Evolutionary conservation across 2,888 invertebrate species (phyloP).

Genomic region (Andricus curvator): DNA sequence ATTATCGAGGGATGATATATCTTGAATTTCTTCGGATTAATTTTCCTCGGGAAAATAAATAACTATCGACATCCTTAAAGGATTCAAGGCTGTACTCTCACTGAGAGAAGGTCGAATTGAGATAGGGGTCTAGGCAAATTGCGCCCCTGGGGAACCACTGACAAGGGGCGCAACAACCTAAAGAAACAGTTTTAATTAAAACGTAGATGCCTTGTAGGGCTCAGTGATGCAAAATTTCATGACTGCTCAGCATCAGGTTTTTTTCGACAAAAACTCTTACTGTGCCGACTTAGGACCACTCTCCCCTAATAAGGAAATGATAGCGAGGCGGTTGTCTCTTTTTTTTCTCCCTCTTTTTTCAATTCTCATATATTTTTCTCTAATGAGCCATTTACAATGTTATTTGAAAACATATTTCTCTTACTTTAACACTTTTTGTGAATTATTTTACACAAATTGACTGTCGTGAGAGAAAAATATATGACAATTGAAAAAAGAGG

Average conservation of each 20-base stretch:
- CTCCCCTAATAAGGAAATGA: too few species aligned
- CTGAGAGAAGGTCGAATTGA: slow-evolving; percentile 44
- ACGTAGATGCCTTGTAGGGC: slow-evolving; percentile 58
- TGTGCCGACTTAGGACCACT: too few species aligned
- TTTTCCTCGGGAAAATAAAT: slow-evolving; percentile 45
- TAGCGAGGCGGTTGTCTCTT: too few species aligned
- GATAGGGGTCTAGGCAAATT: slow-evolving; percentile 62
- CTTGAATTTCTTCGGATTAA: slow-evolving; percentile 48
- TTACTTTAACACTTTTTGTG: too few species aligned
- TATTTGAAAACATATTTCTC: too few species aligned
- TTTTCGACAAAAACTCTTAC: too few species aligned
- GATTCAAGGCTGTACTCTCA: slow-evolving; percentile 36
- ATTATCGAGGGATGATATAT: slow-evolving; percentile 32
- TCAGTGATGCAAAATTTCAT: neutral
- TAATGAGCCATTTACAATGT: too few species aligned
- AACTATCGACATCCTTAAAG: slow-evolving; percentile 44
- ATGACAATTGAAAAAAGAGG: too few species aligned
- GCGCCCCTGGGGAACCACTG: slow-evolving; percentile 68
- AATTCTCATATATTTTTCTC: too few species aligned
- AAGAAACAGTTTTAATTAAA: slow-evolving; percentile 74
- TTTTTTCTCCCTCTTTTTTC: too few species aligned
- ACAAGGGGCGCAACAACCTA: slow-evolving; percentile 63
- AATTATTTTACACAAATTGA: too few species aligned
- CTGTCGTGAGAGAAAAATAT: too few species aligned
- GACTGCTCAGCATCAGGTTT: neutral